Base-by-base conservation (phyloP, 1,140 invertebrate species). In the Drosophila kohkoa region DNA sequence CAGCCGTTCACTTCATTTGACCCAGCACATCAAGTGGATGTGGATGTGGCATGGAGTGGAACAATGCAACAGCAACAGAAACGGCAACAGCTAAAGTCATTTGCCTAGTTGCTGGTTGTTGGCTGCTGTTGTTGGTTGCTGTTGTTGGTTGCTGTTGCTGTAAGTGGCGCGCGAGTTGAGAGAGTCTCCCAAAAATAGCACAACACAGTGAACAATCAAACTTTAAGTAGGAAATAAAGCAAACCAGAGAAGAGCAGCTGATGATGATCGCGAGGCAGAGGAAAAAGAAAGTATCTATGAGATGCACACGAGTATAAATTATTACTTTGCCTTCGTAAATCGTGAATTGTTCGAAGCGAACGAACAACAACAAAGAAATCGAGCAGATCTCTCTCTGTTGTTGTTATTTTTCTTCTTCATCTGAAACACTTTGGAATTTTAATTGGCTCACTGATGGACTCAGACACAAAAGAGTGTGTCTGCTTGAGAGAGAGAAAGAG, bases 1-100 rank as follows among this genome's bases (percentile, higher is more conserved):
- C 73, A 79, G 45, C 59, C 78, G 82, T 81, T 78, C 78, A 81
- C 55, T 86, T 85, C 78, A 86, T 81, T 85, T 86, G 81, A 83
- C 81, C 81, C 81, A 57, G 63, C 81, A 13, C 35, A 85, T 75
- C 71, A 77, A 77, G 75, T 77, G 68, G 70, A 38, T n/a, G 62
- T 77, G 30, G 15, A 51, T 51, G 45, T 74, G 58, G 2, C 38
- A 58, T 41, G 30, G 55, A 11, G 30, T 51, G 46, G n/a, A 68
- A 68, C 66, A 68, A 67, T 70, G 59, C 38, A 75, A 64, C 55
- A 54, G 70, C 64, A 59, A 65, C 76, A 65, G 59, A 30, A 75
- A 64, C 60, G 48, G 70, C 64, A 59, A 65, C 76, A 65, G 62
- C 35, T 38, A 38, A 67, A 69, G 45, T 75, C 65, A 68, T 68